phyloP scores from a whole-genome alignment of 2,888 invertebrate species.

The Mesorhabditis sp. region DNA sequence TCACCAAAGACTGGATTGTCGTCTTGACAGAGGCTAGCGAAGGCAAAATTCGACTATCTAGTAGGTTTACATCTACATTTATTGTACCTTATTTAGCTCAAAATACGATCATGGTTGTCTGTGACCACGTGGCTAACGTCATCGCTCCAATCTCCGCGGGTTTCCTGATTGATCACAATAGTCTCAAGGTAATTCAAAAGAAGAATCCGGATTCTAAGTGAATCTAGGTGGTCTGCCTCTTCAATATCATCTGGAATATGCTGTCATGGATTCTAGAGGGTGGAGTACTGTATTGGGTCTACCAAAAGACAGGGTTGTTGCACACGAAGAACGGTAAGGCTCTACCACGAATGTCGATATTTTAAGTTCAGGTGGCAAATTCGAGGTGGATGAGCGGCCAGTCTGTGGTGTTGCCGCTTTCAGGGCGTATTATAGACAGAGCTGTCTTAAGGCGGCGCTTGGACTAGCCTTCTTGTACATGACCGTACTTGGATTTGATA shows the following conservation, averaged over 20 bases:
- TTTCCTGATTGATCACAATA: slow-evolving; percentile 20
- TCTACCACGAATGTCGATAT: not conserved
- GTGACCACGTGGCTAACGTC: slow-evolving; percentile 39
- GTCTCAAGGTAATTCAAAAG: not conserved
- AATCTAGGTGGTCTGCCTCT: slow-evolving; percentile 14
- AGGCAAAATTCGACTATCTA: slow-evolving; percentile 20
- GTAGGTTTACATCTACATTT: slow-evolving; percentile 18
- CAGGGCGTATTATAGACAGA: slow-evolving; percentile 29
- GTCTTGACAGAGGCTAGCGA: slow-evolving; percentile 32
- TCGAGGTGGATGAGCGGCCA: not conserved
- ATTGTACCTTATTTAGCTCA: slow-evolving; percentile 20
- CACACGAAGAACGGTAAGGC: slow-evolving; percentile 10
- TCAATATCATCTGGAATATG: slow-evolving; percentile 36
- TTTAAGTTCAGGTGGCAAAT: not conserved
- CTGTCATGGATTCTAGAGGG: slow-evolving; percentile 44
- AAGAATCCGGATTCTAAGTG: not conserved
- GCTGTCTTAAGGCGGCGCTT: slow-evolving; percentile 38
- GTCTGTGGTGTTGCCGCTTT: slow-evolving; percentile 9
- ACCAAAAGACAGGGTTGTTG: slow-evolving; percentile 19
- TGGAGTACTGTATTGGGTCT: slow-evolving; percentile 28
- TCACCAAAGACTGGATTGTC: slow-evolving; percentile 53
- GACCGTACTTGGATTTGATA: slow-evolving; percentile 54
- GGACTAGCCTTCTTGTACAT: slow-evolving; percentile 47
- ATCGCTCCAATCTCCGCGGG: slow-evolving; percentile 39
- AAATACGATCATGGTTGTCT: slow-evolving; percentile 34